Evolutionary conservation across 2,113 vertebrate species (phyloP).

Genomic region (Otus sunia): DNA sequence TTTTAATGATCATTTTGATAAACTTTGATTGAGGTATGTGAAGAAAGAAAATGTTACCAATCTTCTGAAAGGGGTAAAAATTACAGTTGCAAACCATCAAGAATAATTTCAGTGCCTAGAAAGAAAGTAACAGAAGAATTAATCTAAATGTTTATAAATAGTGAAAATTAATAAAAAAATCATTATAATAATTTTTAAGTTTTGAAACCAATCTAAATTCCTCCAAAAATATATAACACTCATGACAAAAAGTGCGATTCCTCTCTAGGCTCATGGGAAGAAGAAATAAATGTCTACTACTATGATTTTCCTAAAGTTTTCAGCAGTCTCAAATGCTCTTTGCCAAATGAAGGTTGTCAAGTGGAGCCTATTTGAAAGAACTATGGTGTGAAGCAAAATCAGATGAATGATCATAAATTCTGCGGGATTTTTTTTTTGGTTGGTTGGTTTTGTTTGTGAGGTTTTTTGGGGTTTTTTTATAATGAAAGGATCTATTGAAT

Average conservation of each 20-base stretch:
- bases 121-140: not conserved
- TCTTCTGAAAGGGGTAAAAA: not conserved
- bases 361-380: not conserved
- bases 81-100: not conserved
- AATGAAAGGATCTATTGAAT: not conserved
- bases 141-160: not conserved
- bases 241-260: not conserved
- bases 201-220: not conserved
- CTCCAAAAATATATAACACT: not conserved
- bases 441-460: not conserved
- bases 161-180: not conserved
- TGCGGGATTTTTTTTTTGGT: rapidly evolving
- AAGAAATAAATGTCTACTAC: not conserved
- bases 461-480: not conserved
- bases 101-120: not conserved
- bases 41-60: not conserved
- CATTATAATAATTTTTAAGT: not conserved
- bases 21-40: not conserved
- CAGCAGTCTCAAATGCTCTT: not conserved
- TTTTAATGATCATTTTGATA: not conserved
- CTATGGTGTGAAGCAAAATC: not conserved
- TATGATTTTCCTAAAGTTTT: not conserved
- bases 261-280: not conserved
- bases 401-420: not conserved
- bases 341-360: not conserved